Conservation (phyloP, 2,797 vertebrate species). For the Salmo trutta region DNA sequence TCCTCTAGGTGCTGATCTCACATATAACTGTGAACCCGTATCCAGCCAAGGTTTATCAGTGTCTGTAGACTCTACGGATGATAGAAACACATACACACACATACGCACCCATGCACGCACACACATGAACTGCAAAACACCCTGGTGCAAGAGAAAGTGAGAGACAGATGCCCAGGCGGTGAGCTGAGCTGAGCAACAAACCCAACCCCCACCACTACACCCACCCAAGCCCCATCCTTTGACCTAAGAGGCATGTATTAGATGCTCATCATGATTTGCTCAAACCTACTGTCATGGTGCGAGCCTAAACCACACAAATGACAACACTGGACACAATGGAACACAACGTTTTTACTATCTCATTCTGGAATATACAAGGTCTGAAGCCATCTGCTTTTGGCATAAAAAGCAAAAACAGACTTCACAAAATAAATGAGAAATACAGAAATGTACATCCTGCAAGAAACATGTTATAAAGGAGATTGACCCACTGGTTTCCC, state of each 20-base stretch:
- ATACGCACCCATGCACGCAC: not conserved
- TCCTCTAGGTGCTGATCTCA: not conserved
- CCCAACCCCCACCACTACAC: not conserved
- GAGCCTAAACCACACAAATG: not conserved
- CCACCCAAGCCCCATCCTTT: not conserved
- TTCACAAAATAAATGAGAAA: not conserved
- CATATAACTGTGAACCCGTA: not conserved
- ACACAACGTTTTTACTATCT: not conserved
- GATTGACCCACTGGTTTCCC: not conserved
- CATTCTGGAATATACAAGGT: not conserved
- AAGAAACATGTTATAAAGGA: not conserved
- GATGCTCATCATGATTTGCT: not conserved
- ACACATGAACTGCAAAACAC: slow-evolving; percentile 5
- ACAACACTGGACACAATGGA: not conserved
- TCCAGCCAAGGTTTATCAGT: not conserved
- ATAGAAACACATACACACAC: not conserved
- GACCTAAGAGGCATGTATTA: not conserved
- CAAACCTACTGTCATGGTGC: not conserved
- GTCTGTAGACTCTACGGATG: not conserved
- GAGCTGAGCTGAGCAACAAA: no score
- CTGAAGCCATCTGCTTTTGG: not conserved
- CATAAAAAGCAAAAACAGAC: not conserved
- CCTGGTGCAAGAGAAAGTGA: slow-evolving; percentile 16
- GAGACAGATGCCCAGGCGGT: slow-evolving; percentile 6
- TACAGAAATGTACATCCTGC: not conserved